Base-by-base conservation (phyloP, 35 echinoderm and acorn worm species). In the Heliocidaris tuberculata region DNA sequence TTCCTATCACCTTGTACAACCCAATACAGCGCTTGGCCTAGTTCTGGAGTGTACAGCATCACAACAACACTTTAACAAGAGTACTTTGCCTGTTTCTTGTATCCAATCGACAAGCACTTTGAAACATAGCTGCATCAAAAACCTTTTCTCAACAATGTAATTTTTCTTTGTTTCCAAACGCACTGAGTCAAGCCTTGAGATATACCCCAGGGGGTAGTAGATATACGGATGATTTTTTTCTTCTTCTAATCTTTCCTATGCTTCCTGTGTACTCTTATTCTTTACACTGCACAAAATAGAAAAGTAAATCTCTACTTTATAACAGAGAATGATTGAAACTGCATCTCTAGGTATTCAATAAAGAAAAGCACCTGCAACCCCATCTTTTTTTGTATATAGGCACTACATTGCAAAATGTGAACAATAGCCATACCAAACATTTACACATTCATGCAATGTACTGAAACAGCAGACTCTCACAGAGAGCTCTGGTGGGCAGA, bases 1-100 rank as follows among this genome's bases (percentile, higher is more conserved):
- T 48, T 48, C 87, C 87, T 89, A 32, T 78, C 65, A 78, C 65
- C 65, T 78, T 78, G 65, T 78, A 78, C 31, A 89, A 89, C 87
- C 87, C 87, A 89, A 89, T 89, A 89, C 87, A 89, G 47, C 87
- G 31, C 31, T 48, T 89, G 87, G 87, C 87, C 87, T 89, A 89
- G 32, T 89, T 89, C 87, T 47, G 47, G 31, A 48, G 87, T 32
- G 47, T 89, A 89, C 87, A 6, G 47, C 47, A 48, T 12, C 31
- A 89, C 87, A 89, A 89, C 87, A 89, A 89, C 87, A 89, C 87
- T 89, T 89, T 89, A 2, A n/a, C 21, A 78, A 78, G 65, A 78
- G 65, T 78, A 78, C 65, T 78, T 78, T 78, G 65, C 65, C 65
- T 78, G 65, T 78, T 78, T 78, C 65, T 78, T 78, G 21, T 78